These are phyloP conservation scores for Heliconius cydno DNA, from an alignment of 2,888 invertebrate genomes.

Conservation along the genomic window DNA sequence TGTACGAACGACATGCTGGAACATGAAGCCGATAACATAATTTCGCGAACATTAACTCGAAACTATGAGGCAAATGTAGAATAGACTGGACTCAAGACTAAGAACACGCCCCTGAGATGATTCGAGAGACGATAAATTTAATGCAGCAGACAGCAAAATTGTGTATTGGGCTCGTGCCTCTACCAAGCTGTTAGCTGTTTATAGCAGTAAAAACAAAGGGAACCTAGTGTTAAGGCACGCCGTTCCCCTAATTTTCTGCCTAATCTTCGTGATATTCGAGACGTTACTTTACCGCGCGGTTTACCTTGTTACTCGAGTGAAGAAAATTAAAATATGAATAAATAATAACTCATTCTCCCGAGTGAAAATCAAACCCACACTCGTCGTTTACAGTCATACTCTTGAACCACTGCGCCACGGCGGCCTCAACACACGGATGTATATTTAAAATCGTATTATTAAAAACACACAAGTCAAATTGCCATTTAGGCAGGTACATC, in stretches of 20 bases:
- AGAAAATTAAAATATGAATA: too few relatives aligned
- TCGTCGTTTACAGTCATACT: too few relatives aligned
- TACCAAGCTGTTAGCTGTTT: constrained; percentile 58
- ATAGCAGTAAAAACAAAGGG: too few relatives aligned
- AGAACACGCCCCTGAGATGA: constrained; percentile 81
- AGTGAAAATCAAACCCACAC: too few relatives aligned
- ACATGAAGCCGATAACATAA: constrained; percentile 40
- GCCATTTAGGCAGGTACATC: background rate
- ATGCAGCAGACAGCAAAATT: constrained; percentile 80
- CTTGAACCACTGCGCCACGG: too few relatives aligned
- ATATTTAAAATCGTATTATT: constrained; percentile 2
- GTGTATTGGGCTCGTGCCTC: constrained; percentile 77
- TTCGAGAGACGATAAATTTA: constrained; percentile 78
- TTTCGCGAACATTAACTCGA: constrained; percentile 52
- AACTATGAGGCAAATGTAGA: constrained; percentile 73
- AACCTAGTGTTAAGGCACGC: too few relatives aligned
- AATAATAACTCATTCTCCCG: too few relatives aligned
- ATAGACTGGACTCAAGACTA: constrained; percentile 70
- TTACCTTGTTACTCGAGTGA: too few relatives aligned
- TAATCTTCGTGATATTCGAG: too few relatives aligned
- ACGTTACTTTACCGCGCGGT: too few relatives aligned
- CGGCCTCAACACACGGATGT: background rate
- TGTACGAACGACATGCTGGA: constrained; percentile 23
- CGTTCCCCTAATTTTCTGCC: too few relatives aligned
- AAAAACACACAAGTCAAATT: constrained; percentile 10